A percentile compares a stretch with the other conserved stretches of the same genome.
Evolutionary conservation across 2,888 invertebrate species (phyloP).

Genomic region (Idaea aversata): DNA sequence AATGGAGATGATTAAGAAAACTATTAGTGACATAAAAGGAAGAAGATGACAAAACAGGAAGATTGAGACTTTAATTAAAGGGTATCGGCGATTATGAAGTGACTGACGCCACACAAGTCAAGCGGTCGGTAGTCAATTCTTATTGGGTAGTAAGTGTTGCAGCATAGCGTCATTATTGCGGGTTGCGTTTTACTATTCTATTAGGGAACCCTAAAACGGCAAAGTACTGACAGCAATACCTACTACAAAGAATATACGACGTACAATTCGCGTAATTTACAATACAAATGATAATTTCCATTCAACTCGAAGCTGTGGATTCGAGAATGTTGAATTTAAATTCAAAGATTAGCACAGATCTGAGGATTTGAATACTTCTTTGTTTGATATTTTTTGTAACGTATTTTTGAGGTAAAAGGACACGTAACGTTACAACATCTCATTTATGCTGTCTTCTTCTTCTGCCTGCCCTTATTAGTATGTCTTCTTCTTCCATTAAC

Average conservation of each 20-base stretch:
- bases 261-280: constrained; percentile 10
- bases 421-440: neutral
- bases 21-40: too few relatives aligned
- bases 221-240: too few relatives aligned
- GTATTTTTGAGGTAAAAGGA: neutral
- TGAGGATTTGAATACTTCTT: neutral
- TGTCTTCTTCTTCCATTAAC: constrained; percentile 25
- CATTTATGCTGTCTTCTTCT: too few relatives aligned
- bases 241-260: neutral
- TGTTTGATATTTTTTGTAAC: neutral
- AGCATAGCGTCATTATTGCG: neutral
- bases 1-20: too few relatives aligned
- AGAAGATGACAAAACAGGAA: too few relatives aligned
- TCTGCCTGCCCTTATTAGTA: constrained; percentile 14
- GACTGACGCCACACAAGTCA: too few relatives aligned
- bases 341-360: constrained; percentile 13
- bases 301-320: constrained; percentile 16
- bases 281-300: constrained; percentile 21
- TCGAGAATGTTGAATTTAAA: constrained; percentile 21
- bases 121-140: too few relatives aligned
- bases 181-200: too few relatives aligned
- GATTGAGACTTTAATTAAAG: too few relatives aligned
- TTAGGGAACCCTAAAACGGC: too few relatives aligned
- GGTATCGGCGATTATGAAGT: too few relatives aligned
- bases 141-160: neutral